Conservation (phyloP, 2,888 invertebrate genomes). For the Argynnis bischoffii region DNA sequence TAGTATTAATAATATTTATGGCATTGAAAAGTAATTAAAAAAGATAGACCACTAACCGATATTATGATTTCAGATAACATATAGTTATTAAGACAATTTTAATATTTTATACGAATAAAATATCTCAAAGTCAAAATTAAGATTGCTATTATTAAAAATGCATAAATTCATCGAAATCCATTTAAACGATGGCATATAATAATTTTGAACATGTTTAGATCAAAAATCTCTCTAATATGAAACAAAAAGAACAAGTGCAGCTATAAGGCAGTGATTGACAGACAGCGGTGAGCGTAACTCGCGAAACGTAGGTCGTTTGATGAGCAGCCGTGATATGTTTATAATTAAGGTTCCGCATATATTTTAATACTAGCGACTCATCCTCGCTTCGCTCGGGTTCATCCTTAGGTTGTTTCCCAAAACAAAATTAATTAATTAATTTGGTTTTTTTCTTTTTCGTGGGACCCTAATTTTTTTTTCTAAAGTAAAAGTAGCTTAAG, state of each 20-base stretch:
- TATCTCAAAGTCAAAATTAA: background rate
- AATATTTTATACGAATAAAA: no score
- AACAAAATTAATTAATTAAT: no score
- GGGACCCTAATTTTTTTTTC: no score
- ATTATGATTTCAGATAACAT: no score
- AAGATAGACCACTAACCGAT: no score
- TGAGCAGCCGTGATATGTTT: conserved; percentile 25
- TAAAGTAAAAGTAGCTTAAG: no score
- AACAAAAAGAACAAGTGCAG: conserved; percentile 11
- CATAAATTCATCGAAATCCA: conserved; percentile 15
- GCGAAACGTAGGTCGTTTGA: conserved; percentile 62
- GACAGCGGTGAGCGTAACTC: conserved; percentile 69
- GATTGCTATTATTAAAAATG: background rate
- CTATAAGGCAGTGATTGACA: conserved; percentile 63
- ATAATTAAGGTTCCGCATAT: conserved; percentile 54
- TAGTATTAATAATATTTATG: no score
- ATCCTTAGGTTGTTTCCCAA: no score
- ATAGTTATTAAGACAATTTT: no score
- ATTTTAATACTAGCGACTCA: background rate
- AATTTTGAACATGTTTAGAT: conserved; percentile 7
- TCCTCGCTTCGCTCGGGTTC: no score
- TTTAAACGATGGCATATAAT: conserved; percentile 7
- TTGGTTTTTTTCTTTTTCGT: no score
- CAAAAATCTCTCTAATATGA: conserved; percentile 15
- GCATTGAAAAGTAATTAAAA: no score